Percentiles rank a stretch among this genome's conserved stretches.
Evolutionary conservation across 2,888 invertebrate species (phyloP).

Genomic region (Tanypteryx hageni): DNA sequence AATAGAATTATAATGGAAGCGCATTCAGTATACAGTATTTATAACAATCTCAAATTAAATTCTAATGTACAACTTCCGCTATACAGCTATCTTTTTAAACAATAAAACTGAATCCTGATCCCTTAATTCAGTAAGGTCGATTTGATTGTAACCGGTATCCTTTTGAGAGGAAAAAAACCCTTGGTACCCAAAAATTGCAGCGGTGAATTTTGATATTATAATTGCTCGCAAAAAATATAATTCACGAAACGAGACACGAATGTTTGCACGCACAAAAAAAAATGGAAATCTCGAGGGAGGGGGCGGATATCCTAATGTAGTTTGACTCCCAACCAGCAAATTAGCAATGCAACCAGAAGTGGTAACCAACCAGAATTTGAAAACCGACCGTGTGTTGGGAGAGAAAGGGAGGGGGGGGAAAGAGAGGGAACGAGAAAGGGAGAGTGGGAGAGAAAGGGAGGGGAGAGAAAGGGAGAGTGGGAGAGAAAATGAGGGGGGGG

Average conservation of each 20-base stretch:
- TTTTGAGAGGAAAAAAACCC: too few species aligned
- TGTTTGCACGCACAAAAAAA: background rate
- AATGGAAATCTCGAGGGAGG: background rate
- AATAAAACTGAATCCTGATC: too few species aligned
- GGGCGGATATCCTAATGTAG: background rate
- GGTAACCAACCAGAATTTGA: slow-evolving; percentile 28
- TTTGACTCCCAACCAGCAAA: slow-evolving; percentile 8
- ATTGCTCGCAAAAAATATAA: background rate
- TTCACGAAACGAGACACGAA: background rate
- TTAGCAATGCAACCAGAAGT: slow-evolving; percentile 49
- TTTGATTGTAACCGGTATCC: too few species aligned
- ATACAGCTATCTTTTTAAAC: too few species aligned
- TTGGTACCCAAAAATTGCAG: background rate
- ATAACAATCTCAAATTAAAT: too few species aligned
- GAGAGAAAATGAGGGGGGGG: background rate
- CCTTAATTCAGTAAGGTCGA: too few species aligned
- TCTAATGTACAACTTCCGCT: too few species aligned
- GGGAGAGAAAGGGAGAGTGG: background rate
- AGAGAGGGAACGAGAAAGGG: background rate
- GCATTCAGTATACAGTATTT: too few species aligned
- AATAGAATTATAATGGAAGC: too few species aligned
- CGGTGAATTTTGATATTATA: background rate
- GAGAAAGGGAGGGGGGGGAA: background rate
- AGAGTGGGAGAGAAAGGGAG: background rate
- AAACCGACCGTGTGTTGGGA: too few species aligned